Base-by-base conservation (phyloP, 2,797 vertebrate species). In the Yasuhikotakia modesta region DNA sequence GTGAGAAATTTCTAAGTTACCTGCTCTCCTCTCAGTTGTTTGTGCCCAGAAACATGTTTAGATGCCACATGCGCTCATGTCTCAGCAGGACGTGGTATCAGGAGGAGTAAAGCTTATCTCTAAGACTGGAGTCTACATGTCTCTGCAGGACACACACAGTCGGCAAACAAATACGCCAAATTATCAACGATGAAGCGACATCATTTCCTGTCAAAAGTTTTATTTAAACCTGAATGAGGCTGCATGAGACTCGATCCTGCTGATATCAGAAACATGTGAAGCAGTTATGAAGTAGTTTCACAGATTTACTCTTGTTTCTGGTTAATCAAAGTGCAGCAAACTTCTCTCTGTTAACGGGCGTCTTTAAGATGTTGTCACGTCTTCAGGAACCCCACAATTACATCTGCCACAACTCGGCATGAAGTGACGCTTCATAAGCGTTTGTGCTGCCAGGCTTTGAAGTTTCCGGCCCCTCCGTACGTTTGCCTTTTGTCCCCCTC, bases 401-500 rank as follows among this genome's bases (percentile, higher is more conserved):
- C 93, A 93, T 93, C 90, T 93, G 92, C 91, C 91, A 92, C 89
- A 90, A 92, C 92, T 91, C 91, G 88, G 91, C 92, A 90, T 92
- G 91, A 91, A 92, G 91, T 89, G 91, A 91, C 84, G 91, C 91
- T 92, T 91, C 87, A 88, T 87, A 87, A 87, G 87, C 87, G 91
- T 93, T 94, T 93, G 92, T 93, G 88, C 87, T 85, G 86, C 70
- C 19, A 60, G 4, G 89, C 92, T 93, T 92, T 93, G 91, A 93
- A 91, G 92, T 87, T 64, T 83, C 79, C 70, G 76, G 84, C 88
- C 87, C 88, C 87, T 91, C 90, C 92, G 87, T 88, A 91, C 91
- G 90, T 92, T 91, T 90, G 89, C 89, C 90, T 91, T 92, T 92
- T 87, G 87, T 88, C 86, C 81, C 39, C 39, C 72, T 71, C 82